Evolutionary conservation across 1,140 invertebrate species (phyloP), one percentile per base, ranked within the genome.

Genomic region (Penaeus vannamei): DNA sequence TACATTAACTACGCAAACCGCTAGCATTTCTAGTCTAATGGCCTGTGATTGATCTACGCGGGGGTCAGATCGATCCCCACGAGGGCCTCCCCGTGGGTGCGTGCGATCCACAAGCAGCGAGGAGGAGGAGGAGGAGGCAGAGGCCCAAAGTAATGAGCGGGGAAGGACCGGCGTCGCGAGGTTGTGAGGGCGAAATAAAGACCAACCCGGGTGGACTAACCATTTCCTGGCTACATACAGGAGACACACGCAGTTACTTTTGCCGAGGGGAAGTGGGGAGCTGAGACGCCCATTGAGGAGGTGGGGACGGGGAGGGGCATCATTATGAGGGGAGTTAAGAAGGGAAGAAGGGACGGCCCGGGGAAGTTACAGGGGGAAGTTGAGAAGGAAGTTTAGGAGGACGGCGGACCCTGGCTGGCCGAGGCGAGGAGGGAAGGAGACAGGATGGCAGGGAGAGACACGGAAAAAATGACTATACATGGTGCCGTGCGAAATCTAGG

Each of bases 191-290:
- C 17, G 22, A 72, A 85, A 60, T 12, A 26, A 60, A 77, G 77
- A 46, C 53, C 12, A 32, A 66, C 53, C 12, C 60, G 66, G 64
- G 29, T 36, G 8, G 53, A 69, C 72, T 85, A 85, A 77, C 84
- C 84, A 85, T 85, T 85, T 85, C 84, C 84, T 85, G 66, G 59
- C 84, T 85, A 85, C 66, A 61, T 77, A 85, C 84, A 85, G 84
- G 84, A 76, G 66, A 85, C 42, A 85, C 53, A 85, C 66, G 26
- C 66, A 85, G 84, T 76, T 76, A 85, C 66, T 61, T 42, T n/a
- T 46, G 42, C 42, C 60, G 62, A 85, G 64, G 62, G 62, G 23
- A n/a, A 36, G 62, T 29, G 29, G 46, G 80, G 80, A 19, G 80
- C 14, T 53, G 53, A 53, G 53, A 53, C 53, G 53, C 53, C 53